These are phyloP conservation scores for Selene dorsalis DNA, from an alignment of 2,797 vertebrate genomes.

Conservation along the genomic window DNA sequence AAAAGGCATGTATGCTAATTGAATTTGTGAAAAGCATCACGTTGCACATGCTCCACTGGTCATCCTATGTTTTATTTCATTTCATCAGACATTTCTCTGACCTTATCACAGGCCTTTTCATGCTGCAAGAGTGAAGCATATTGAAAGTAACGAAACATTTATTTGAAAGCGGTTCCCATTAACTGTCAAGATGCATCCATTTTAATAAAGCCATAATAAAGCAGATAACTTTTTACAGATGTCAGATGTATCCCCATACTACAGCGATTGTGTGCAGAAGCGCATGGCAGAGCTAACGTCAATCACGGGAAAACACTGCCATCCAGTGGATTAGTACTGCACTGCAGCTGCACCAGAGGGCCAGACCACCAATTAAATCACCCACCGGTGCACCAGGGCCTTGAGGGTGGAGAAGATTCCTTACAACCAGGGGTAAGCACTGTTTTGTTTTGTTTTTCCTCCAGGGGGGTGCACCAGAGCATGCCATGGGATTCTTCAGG, in stretches of 20 bases:
- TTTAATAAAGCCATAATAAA: background rate
- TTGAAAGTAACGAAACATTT: background rate
- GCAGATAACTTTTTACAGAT: background rate
- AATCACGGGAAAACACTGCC: constrained; percentile 58
- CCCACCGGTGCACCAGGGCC: background rate
- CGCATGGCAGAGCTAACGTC: background rate
- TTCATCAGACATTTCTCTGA: too few species aligned
- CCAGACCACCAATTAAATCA: too few species aligned
- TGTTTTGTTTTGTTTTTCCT: background rate
- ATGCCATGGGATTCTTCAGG: too few species aligned
- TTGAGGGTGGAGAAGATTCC: background rate
- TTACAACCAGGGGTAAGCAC: background rate
- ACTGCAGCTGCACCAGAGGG: constrained; percentile 21
- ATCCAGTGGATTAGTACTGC: constrained; percentile 38
- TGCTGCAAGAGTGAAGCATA: too few species aligned
- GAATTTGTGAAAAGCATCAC: background rate
- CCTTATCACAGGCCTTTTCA: too few species aligned
- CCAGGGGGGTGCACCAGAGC: too few species aligned
- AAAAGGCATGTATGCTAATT: constrained; percentile 16
- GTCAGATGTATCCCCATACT: background rate
- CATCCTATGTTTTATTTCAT: too few species aligned
- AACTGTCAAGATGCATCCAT: background rate
- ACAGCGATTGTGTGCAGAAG: too few species aligned
- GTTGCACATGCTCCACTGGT: too few species aligned
- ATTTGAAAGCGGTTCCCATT: background rate